Conservation (phyloP, 2,797 vertebrate species). For the Gadopsis marmoratus region DNA sequence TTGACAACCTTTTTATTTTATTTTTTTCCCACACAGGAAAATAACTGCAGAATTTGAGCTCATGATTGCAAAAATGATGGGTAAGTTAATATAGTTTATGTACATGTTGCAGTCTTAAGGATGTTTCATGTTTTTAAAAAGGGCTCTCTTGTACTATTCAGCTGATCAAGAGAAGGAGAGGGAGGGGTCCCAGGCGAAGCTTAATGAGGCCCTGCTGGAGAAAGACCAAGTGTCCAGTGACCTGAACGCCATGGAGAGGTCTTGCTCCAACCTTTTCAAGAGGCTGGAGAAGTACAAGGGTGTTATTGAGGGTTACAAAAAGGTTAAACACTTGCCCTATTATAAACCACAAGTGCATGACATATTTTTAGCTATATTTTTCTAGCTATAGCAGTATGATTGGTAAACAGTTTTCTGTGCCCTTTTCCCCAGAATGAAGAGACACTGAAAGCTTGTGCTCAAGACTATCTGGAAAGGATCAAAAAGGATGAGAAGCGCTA, state of each 20-base stretch:
- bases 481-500: constrained; percentile 93
- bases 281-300: constrained; percentile 94
- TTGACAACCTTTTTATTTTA: neutral
- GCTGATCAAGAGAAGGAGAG: constrained; percentile 88
- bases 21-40: constrained; percentile 80
- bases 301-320: constrained; percentile 90
- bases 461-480: constrained; percentile 88
- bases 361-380: too few species aligned
- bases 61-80: constrained; percentile 86
- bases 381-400: neutral
- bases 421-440: constrained; percentile 89
- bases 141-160: constrained; percentile 54
- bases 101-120: neutral
- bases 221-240: constrained; percentile 89
- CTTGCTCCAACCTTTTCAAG: constrained; percentile 92
- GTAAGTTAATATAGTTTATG: constrained; percentile 72
- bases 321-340: constrained; percentile 74
- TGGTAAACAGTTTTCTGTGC: neutral
- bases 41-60: constrained; percentile 90
- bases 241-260: constrained; percentile 89
- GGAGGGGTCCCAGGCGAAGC: constrained; percentile 79
- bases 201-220: constrained; percentile 84
- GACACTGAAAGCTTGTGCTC: constrained; percentile 90
- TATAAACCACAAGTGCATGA: neutral
- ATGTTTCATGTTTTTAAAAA: too few species aligned